A percentile compares a stretch with the other conserved stretches of the same genome.
Evolutionary conservation across 1,140 invertebrate species (phyloP).

Genomic region (Pantala flavescens): DNA sequence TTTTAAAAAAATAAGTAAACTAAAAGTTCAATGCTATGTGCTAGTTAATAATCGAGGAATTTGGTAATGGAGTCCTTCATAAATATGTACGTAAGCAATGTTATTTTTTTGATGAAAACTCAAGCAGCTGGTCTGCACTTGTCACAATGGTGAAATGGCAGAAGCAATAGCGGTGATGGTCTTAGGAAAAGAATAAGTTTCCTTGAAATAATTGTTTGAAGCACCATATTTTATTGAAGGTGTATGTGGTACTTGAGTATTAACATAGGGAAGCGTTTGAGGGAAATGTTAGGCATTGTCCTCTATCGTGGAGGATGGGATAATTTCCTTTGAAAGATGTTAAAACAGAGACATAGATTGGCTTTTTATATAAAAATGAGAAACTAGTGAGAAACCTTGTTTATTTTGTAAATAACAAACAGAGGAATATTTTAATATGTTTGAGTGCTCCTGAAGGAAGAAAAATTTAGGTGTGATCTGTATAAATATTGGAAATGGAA

Average conservation of each 20-base stretch:
- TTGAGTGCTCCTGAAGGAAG: neutral
- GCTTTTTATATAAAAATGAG: neutral
- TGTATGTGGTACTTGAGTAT: neutral
- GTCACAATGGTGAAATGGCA: slow-evolving; percentile 4
- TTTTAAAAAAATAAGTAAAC: neutral
- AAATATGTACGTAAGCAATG: neutral
- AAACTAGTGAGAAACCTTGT: slow-evolving; percentile 9
- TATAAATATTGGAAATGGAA: neutral
- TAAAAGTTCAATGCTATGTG: neutral
- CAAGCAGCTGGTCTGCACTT: slow-evolving; percentile 1
- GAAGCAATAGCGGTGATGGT: neutral
- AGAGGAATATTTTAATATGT: neutral
- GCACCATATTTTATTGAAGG: neutral
- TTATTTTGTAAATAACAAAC: slow-evolving; percentile 5
- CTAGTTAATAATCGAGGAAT: neutral
- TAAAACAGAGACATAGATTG: neutral
- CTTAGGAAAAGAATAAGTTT: neutral
- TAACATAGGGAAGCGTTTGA: neutral
- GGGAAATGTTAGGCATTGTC: neutral
- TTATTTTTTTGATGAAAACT: slow-evolving; percentile 10
- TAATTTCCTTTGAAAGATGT: neutral
- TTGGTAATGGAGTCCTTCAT: neutral
- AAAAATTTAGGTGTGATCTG: slow-evolving; percentile 2
- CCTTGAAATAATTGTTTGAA: neutral
- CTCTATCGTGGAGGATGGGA: neutral